A percentile compares a stretch with the other conserved stretches of the same genome.
Evolutionary conservation across 2,888 invertebrate genomes (phyloP).

Genomic region (Phytoseiulus persimilis): DNA sequence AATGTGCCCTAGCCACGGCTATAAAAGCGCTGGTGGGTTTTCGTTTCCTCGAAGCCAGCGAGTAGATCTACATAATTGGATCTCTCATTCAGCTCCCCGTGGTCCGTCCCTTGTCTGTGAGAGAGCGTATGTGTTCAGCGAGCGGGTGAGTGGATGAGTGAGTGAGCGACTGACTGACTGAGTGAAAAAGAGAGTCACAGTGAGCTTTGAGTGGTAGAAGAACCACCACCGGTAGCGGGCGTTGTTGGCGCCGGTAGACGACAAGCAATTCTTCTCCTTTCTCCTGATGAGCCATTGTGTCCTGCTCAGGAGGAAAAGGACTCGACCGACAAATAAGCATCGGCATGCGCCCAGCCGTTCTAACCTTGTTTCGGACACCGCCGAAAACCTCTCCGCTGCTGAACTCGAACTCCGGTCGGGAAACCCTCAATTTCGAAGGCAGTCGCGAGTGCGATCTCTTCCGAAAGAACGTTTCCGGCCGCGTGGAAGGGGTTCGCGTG

Average conservation of each 20-base stretch:
- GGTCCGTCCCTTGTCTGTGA: background rate
- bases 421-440: too few relatives aligned
- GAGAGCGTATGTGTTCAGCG: background rate
- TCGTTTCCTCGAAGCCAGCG: conserved; percentile 30
- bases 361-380: background rate
- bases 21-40: conserved; percentile 21
- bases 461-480: too few relatives aligned
- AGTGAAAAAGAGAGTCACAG: background rate
- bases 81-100: conserved; percentile 7
- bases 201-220: background rate
- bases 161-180: background rate
- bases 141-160: background rate
- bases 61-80: conserved; percentile 39
- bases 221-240: background rate
- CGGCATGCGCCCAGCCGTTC: background rate
- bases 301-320: background rate
- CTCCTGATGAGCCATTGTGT: background rate
- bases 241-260: background rate
- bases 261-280: background rate
- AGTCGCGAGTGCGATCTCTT: too few relatives aligned
- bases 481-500: background rate
- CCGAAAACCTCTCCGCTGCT: background rate
- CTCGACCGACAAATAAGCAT: background rate
- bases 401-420: background rate
- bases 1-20: background rate